Evolutionary conservation across 2,797 vertebrate genomes (phyloP), one percentile per base, ranked within the genome.

Genomic region (Darevskia mixta): DNA sequence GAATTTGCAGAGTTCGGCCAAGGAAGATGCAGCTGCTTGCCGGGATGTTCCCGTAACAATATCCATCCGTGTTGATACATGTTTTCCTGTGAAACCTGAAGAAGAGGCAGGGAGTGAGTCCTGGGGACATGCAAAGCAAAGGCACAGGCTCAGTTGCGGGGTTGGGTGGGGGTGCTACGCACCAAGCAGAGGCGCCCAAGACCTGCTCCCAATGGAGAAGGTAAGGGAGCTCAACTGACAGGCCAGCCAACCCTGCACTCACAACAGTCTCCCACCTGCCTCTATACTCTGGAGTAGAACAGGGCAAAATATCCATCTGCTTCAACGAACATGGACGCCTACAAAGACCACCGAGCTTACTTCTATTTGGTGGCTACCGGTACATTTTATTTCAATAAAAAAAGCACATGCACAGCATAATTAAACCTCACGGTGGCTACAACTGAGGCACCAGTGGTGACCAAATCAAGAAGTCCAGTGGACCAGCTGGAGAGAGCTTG

Each of bases 61-160:
- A 84, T 32, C 75, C 66, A 58, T 45, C 66, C 82, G 11, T 61
- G 75, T 58, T 18, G n/a, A 35, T 84, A 49, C 76, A 35, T 61
- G 66, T 61, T 84, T 71, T 72, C 18, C 41, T 77, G 77, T 49
- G 84, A 86, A 86, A 86, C 29, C 75, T 67, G 38, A 78, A 45
- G 41, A 77, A 38, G 77, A 17, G 32, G 29, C 20, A 43, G 41
- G 27, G 35, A 58, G 23, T 1, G 5, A 43, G 79, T n/a, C 66
- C 29, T 8, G 10, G 5, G 35, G 38, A 55, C 35, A 29, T 8
- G 35, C 35, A 72, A 61, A 88, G 72, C 75, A 27, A 79, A 32
- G 25, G 18, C 64, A 64, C 29, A 61, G 38, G 49, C 35, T 84
- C 27, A 41, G 43, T 20, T 18, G 58, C 8, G 4, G 8, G 23